These are phyloP conservation scores for Crossocerus cetratus DNA, from an alignment of 2,888 invertebrate genomes.

Conservation along the genomic window DNA sequence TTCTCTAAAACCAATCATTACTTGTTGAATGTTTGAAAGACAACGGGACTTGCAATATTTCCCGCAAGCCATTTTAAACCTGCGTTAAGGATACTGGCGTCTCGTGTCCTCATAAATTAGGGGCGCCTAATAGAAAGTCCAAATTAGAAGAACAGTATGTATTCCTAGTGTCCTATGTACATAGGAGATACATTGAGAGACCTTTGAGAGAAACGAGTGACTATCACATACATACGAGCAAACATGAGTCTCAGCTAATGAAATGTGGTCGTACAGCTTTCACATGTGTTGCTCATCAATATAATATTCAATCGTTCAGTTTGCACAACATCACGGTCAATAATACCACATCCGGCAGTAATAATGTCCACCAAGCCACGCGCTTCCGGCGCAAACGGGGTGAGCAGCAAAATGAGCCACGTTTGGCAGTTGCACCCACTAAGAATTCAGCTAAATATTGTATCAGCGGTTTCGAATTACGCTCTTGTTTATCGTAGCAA, in stretches of 20 bases:
- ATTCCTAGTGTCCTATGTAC: no score
- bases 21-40: slow-evolving; percentile 25
- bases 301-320: neutral
- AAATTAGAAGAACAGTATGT: no score
- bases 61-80: no score
- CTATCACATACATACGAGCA: no score
- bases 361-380: slow-evolving; percentile 19
- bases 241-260: no score
- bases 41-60: slow-evolving; percentile 16
- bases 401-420: slow-evolving; percentile 11
- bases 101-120: no score
- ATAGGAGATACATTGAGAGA: no score
- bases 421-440: slow-evolving; percentile 47
- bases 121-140: no score
- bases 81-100: no score
- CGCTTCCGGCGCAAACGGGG: slow-evolving; percentile 40
- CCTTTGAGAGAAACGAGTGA: no score
- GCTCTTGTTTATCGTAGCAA: slow-evolving; percentile 55
- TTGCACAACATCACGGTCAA: slow-evolving; percentile 8
- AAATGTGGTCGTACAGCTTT: no score
- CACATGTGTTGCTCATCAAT: no score
- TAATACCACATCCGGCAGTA: slow-evolving; percentile 32
- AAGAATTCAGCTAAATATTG: slow-evolving; percentile 71
- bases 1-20: slow-evolving; percentile 31
- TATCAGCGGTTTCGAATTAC: slow-evolving; percentile 63